phyloP scores from a whole-genome alignment of 2,888 invertebrate species.

The Miltochrista miniata region DNA sequence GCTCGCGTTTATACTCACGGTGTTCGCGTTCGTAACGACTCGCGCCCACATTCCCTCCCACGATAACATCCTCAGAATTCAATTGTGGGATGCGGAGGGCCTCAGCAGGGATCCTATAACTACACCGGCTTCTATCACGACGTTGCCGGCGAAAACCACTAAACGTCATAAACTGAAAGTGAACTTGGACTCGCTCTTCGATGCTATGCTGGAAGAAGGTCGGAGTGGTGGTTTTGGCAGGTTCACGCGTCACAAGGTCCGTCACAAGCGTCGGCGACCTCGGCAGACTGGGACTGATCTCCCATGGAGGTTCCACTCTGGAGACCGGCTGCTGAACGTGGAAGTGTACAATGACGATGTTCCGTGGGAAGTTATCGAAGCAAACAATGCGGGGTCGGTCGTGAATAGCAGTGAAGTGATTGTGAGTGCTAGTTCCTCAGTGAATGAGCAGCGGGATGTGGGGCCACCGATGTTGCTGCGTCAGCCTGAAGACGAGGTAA shows the following conservation, averaged over 20 bases:
- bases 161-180: slow-evolving; percentile 65
- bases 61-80: slow-evolving; percentile 77
- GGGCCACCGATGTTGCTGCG: slow-evolving; percentile 73
- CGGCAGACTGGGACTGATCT: slow-evolving; percentile 65
- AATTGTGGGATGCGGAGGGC: slow-evolving; percentile 78
- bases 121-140: slow-evolving; percentile 41
- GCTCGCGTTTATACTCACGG: slow-evolving; percentile 60
- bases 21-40: slow-evolving; percentile 67
- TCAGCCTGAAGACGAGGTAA: slow-evolving; percentile 75
- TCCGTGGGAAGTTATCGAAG: slow-evolving; percentile 79
- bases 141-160: slow-evolving; percentile 26
- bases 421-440: slow-evolving; percentile 66
- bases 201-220: slow-evolving; percentile 73
- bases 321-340: slow-evolving; percentile 78
- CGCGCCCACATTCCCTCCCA: slow-evolving; percentile 73
- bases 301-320: slow-evolving; percentile 82
- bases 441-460: slow-evolving; percentile 65
- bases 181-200: slow-evolving; percentile 67
- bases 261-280: slow-evolving; percentile 76
- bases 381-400: slow-evolving; percentile 46
- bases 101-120: slow-evolving; percentile 66
- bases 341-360: slow-evolving; percentile 80
- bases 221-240: slow-evolving; percentile 62
- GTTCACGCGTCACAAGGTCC: slow-evolving; percentile 72
- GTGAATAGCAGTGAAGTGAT: slow-evolving; percentile 76